Evolutionary conservation across 2,797 vertebrate genomes (phyloP), one percentile per base, ranked within the genome.

Genomic region (Botia kubotai): DNA sequence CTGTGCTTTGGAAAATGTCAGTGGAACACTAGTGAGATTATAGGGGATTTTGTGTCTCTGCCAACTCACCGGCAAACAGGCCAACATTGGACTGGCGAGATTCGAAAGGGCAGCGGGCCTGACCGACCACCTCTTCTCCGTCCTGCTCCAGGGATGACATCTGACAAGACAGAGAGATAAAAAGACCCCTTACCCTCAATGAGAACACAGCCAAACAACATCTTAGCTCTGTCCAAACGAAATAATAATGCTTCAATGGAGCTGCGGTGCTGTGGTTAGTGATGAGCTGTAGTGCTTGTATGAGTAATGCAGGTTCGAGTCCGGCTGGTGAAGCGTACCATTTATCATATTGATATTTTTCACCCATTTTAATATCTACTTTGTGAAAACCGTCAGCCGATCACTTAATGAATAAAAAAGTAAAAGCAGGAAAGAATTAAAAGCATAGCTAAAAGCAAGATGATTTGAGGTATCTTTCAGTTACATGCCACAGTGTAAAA

Each of bases 21-120:
- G 88, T 80, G 88, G 89, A 90, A 90, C 89, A 80, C 87, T 88
- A 91, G 88, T 86, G 87, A 85, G 82, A 87, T 83, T 83, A 83
- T 66, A 85, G 63, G 81, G 72, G 82, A 83, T 82, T 85, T 82
- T 4, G 86, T 77, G 75, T 66, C 21, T 83, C 12, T 0, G 55
- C 13, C 83, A 82, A 86, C 94, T 90, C 88, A 97, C 97, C 96
- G 76, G 96, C 95, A 39, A 98, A 98, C 48, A 97, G 88, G 62
- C 96, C 97, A 0, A 97, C 95, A 4, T 95, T 95, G 89, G 96
- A 96, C 87, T 98, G 97, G 74, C 94, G 95, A 0, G 96, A 95
- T 33, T 98, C 97, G 1, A 97, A 98, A 77, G 97, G 97, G 77
- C 97, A 98, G 0, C 96, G 95, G 0, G 96, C 97, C 84, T 97